Base-by-base conservation (phyloP, 2,888 invertebrate genomes). In the Agapostemon virescens region DNA sequence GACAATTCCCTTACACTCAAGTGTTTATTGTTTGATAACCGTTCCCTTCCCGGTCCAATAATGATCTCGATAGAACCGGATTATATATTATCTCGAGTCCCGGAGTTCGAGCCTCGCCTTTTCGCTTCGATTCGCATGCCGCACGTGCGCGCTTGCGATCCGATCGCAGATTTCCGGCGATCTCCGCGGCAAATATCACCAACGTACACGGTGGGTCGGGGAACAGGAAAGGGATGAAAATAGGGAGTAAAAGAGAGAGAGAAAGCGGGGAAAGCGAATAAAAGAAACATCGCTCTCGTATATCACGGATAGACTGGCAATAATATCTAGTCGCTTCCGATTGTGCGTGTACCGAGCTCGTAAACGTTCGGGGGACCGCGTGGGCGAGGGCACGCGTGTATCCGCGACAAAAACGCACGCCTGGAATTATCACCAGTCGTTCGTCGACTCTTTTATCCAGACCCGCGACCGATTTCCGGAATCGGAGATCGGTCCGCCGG, bases 281-380 rank as follows among this genome's bases (percentile, higher is more conserved):
- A 73, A 79, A 73, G 83, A 78, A 79, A 67, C 55, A 38, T 69
- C 30, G 79, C 23, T 66, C 70, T 69, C 74, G 77, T 86, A 87
- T 83, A 87, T 86, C 86, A 85, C 63, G 42, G 66, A 77, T 64
- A 64, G 76, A 26, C 69, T 78, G 79, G 83, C 85, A 86, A 88
- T 86, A 84, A 84, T 87, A 86, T 88, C 88, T 84, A 84, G 77
- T 77, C 81, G 69, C 74, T 86, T 87, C 86, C 86, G 86, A 85
- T 81, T 77, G 76, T 64, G 72, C 77, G 69, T 71, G 75, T 69
- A 74, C 66, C 70, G 70, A 33, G 74, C 68, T 85, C 77, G 73
- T 77, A 84, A 86, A 77, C 75, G 75, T 38, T 36, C 52, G 66
- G 55, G 49, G 63, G 45, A 5, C 2, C 17, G 61, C 63, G 77